Evolutionary conservation across 2,888 invertebrate genomes (phyloP), one percentile per base, ranked within the genome.

Genomic region (Beris chalybata): DNA sequence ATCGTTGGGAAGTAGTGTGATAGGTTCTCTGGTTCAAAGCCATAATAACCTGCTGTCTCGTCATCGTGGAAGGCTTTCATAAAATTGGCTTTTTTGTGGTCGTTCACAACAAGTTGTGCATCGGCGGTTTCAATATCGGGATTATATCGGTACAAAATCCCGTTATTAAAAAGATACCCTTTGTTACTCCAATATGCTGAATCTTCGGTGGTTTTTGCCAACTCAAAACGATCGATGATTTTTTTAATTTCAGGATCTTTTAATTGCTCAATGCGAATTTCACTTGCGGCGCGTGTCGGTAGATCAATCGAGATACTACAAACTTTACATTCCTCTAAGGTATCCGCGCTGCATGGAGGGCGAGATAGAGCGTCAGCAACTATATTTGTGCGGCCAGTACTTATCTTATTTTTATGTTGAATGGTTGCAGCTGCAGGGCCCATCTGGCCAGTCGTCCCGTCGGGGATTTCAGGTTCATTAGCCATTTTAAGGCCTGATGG

Each of bases 281-380:
- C n/a, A n/a, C n/a, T n/a, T n/a, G n/a, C n/a, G n/a, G n/a, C n/a
- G n/a, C n/a, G n/a, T n/a, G n/a, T n/a, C n/a, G n/a, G n/a, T n/a
- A n/a, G n/a, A n/a, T n/a, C n/a, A n/a, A n/a, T n/a, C n/a, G n/a
- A n/a, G n/a, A n/a, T n/a, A n/a, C n/a, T n/a, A n/a, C n/a, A n/a
- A n/a, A n/a, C n/a, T n/a, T n/a, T n/a, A n/a, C n/a, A n/a, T n/a
- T n/a, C n/a, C n/a, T n/a, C n/a, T n/a, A n/a, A n/a, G n/a, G n/a
- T n/a, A n/a, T n/a, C n/a, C n/a, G n/a, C n/a, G n/a, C n/a, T n/a
- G n/a, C n/a, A n/a, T n/a, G n/a, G n/a, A n/a, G n/a, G n/a, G 7
- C 79, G 66, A 0, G 76, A 77, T 4, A 82, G 68, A 0, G 74
- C 72, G 68, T 82, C 81, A 0, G 80, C 81, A 1, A 80, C 70